A percentile compares a stretch with the other conserved stretches of the same genome.
Conservation (phyloP, 2,888 invertebrate species). For the Microctonus aethiopoides region DNA sequence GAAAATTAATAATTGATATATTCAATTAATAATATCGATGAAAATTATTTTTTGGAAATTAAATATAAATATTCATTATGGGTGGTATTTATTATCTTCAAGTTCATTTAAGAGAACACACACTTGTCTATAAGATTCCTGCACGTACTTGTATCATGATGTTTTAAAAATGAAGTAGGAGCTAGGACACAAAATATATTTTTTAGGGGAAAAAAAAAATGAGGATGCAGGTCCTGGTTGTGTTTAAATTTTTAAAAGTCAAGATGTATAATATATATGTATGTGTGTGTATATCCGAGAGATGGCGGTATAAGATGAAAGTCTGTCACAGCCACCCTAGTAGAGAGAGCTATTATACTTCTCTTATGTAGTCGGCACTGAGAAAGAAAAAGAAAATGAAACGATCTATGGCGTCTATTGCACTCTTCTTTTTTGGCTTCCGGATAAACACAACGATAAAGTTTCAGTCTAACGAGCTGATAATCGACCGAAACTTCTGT, state of each 20-base stretch:
- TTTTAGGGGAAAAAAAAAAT: conserved; percentile 1
- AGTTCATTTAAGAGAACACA: conserved; percentile 15
- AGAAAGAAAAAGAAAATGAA: conserved; percentile 8
- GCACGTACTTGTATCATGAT: conserved; percentile 13
- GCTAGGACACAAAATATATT: background rate
- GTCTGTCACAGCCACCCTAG: conserved; percentile 54
- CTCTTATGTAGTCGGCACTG: background rate
- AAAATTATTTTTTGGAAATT: background rate
- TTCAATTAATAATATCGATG: background rate
- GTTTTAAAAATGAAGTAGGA: background rate
- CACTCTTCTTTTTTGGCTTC: conserved; percentile 30
- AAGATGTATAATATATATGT: background rate
- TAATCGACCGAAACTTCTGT: conserved; percentile 45
- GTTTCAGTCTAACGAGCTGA: conserved; percentile 56
- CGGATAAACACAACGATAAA: conserved; percentile 53
- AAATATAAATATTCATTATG: conserved; percentile 14
- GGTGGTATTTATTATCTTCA: conserved; percentile 28
- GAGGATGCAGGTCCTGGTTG: conserved; percentile 11
- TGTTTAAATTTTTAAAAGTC: background rate
- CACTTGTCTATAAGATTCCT: background rate
- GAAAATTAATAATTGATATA: background rate
- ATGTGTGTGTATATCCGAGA: background rate
- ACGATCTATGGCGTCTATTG: background rate
- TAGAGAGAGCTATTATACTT: conserved; percentile 35
- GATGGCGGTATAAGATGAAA: conserved; percentile 54